These are phyloP conservation scores for Aix galericulata DNA, from an alignment of 2,113 vertebrate genomes.

Conservation along the genomic window DNA sequence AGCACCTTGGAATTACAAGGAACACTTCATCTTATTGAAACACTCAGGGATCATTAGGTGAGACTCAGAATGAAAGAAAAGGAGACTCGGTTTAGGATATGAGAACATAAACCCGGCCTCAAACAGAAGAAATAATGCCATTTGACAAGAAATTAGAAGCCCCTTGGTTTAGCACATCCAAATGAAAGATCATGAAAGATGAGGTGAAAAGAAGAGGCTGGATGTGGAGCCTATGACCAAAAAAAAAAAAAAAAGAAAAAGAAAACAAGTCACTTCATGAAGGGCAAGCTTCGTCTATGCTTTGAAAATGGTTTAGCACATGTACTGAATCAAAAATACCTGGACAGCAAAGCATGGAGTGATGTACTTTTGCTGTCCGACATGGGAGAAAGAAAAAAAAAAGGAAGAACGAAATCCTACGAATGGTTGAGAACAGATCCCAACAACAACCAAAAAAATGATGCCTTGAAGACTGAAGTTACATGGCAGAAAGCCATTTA, in stretches of 20 bases:
- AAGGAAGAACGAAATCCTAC: slow-evolving; percentile 50
- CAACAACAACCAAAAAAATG: slow-evolving; percentile 25
- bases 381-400: not conserved
- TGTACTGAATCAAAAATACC: slow-evolving; percentile 43
- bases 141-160: slow-evolving; percentile 61
- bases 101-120: slow-evolving; percentile 49
- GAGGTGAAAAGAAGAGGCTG: slow-evolving; percentile 62
- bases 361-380: slow-evolving; percentile 62
- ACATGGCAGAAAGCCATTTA: slow-evolving; percentile 33
- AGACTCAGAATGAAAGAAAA: slow-evolving; percentile 61
- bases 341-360: slow-evolving; percentile 60
- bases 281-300: not conserved
- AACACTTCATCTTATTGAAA: slow-evolving; percentile 64
- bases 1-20: slow-evolving; percentile 18
- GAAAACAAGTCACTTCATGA: not conserved
- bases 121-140: slow-evolving; percentile 54
- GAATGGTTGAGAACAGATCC: slow-evolving; percentile 66
- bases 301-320: slow-evolving; percentile 51
- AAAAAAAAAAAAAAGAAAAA: not conserved
- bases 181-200: slow-evolving; percentile 70
- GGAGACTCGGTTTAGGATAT: slow-evolving; percentile 38
- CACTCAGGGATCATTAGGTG: slow-evolving; percentile 15
- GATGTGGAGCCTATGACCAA: not conserved
- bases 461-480: slow-evolving; percentile 53
- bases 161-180: slow-evolving; percentile 56